Conservation (phyloP, 1,140 invertebrate species). For the Apis cerana region DNA sequence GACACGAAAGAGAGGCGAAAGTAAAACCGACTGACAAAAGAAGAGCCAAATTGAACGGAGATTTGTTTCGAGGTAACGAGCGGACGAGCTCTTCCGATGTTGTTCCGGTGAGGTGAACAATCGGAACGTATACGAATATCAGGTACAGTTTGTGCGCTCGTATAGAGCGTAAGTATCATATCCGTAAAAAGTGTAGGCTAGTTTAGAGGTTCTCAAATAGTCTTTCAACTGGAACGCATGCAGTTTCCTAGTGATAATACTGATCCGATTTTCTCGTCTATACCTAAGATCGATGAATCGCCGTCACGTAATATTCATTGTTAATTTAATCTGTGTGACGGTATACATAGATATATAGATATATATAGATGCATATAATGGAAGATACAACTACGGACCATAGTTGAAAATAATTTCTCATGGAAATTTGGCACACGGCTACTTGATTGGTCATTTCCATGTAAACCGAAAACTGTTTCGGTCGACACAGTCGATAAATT, state of each 20-base stretch:
- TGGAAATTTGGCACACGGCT: neutral
- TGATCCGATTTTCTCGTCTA: no score
- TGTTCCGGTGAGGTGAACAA: slow-evolving; percentile 77
- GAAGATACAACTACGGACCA: neutral
- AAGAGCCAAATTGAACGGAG: slow-evolving; percentile 40
- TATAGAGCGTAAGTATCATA: neutral
- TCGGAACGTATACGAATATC: slow-evolving; percentile 74
- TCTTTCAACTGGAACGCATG: neutral
- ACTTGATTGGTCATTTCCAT: neutral
- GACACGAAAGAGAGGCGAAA: slow-evolving; percentile 3
- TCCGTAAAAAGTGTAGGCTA: slow-evolving; percentile 7
- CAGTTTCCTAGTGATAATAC: neutral
- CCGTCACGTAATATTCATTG: no score
- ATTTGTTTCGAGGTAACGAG: slow-evolving; percentile 64
- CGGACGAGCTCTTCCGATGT: slow-evolving; percentile 78
- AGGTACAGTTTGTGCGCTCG: slow-evolving; percentile 49
- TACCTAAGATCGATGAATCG: no score
- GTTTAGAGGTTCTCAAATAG: slow-evolving; percentile 5
- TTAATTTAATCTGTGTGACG: neutral
- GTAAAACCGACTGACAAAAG: slow-evolving; percentile 21
- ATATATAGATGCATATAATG: neutral
- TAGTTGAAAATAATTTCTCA: neutral
- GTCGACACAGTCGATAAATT: neutral
- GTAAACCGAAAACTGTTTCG: neutral
- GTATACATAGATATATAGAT: neutral